Evolutionary conservation across 2,888 invertebrate genomes (phyloP).

Genomic region (Isotomurus palustris): DNA sequence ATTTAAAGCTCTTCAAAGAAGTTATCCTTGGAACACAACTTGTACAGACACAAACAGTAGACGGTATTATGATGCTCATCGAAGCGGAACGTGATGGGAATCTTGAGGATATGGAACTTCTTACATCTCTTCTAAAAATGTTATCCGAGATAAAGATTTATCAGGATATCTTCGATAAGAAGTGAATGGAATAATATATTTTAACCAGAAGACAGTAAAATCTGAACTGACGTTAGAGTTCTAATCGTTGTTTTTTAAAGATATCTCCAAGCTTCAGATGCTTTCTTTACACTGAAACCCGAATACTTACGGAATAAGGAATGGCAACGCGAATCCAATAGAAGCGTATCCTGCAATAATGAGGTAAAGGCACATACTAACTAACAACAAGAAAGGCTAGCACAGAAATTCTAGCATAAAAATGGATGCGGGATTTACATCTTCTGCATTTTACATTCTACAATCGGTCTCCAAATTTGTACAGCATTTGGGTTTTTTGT

Average conservation of each 20-base stretch:
- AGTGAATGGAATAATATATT: slow-evolving; percentile 31
- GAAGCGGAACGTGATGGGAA: slow-evolving; percentile 92
- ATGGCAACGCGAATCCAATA: slow-evolving; percentile 87
- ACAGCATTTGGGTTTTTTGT: too few relatives aligned
- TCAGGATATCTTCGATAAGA: slow-evolving; percentile 52
- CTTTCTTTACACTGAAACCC: slow-evolving; percentile 88
- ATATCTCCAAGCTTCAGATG: slow-evolving; percentile 88
- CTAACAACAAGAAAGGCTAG: too few relatives aligned
- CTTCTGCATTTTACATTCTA: too few relatives aligned
- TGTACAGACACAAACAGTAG: slow-evolving; percentile 91
- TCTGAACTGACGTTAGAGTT: too few relatives aligned
- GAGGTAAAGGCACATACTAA: slow-evolving; percentile 92
- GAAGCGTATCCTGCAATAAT: slow-evolving; percentile 88
- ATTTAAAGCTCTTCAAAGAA: slow-evolving; percentile 86
- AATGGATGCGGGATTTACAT: too few relatives aligned
- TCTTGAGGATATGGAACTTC: slow-evolving; percentile 82
- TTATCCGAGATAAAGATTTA: slow-evolving; percentile 93
- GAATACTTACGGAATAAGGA: slow-evolving; percentile 95
- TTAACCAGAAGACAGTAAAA: too few relatives aligned
- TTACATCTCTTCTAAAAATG: slow-evolving; percentile 93
- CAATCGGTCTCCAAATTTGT: too few relatives aligned
- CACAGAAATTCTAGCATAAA: too few relatives aligned
- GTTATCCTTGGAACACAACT: slow-evolving; percentile 82
- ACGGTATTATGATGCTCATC: slow-evolving; percentile 85
- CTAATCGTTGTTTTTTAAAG: slow-evolving; percentile 49